A percentile compares a stretch with the other conserved stretches of the same genome.
phyloP scores from a whole-genome alignment of 2,113 vertebrate species.

The Thamnophis sirtalis region DNA sequence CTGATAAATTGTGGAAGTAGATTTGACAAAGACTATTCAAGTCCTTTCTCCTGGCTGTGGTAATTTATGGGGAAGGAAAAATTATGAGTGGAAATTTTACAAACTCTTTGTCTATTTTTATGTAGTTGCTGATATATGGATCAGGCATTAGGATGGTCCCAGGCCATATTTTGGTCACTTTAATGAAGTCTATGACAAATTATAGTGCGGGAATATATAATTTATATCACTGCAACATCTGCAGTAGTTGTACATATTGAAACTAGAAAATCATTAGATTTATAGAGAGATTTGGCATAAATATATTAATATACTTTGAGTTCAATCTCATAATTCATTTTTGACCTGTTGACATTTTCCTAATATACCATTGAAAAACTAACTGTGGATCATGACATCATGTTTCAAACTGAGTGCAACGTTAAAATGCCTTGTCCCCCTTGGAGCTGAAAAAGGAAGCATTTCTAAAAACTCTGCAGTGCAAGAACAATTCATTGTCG shows the following conservation, averaged over 20 bases:
- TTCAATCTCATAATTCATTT: not conserved
- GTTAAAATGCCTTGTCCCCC: not conserved
- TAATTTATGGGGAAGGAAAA: not conserved
- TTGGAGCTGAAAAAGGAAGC: not conserved
- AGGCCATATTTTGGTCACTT: not conserved
- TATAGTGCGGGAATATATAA: not conserved
- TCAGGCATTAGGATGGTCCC: not conserved
- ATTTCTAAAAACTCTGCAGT: not conserved
- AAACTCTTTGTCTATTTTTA: not conserved
- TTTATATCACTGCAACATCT: not conserved
- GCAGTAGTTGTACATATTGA: not conserved
- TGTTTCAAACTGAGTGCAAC: not conserved
- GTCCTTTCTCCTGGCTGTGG: not conserved
- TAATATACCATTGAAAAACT: not conserved
- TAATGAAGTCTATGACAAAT: not conserved
- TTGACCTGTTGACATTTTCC: not conserved
- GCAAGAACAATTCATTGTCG: not conserved
- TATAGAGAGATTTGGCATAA: not conserved
- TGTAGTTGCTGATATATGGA: not conserved
- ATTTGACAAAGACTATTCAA: not conserved
- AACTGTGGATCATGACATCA: not conserved
- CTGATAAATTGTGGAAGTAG: not conserved
- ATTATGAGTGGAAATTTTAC: not conserved
- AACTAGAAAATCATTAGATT: not conserved
- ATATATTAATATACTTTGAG: not conserved